Conservation (phyloP, 2,113 vertebrate species). For the Hippoglossus stenolepis region DNA sequence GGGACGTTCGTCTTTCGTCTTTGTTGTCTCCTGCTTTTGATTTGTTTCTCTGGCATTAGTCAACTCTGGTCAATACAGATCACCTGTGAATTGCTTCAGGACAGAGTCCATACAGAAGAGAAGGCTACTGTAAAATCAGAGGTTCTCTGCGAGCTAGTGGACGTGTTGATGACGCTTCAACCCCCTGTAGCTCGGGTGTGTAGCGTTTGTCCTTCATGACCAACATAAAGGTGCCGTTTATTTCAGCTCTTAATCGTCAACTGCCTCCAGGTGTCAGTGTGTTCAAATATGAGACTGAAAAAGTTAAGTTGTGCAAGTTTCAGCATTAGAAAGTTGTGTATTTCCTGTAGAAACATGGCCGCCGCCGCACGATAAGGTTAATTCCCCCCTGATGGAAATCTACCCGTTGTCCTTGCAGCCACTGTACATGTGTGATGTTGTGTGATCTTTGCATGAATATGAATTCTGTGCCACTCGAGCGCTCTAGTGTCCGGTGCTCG, state of each 20-base stretch:
- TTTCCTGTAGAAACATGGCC: neutral
- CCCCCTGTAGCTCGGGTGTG: neutral
- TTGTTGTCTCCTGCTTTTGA: constrained; percentile 50
- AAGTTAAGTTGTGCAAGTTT: no score
- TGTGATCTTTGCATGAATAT: constrained; percentile 66
- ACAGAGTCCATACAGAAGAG: constrained; percentile 32
- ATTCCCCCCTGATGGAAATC: constrained; percentile 1
- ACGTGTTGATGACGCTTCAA: no score
- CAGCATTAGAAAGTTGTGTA: neutral
- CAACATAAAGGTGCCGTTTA: no score
- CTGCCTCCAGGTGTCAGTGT: no score
- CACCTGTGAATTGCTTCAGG: constrained; percentile 44
- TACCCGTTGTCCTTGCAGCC: neutral
- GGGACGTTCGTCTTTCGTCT: constrained; percentile 51
- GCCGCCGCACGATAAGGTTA: neutral
- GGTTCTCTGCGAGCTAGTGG: no score
- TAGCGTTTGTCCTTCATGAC: no score
- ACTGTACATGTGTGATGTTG: neutral
- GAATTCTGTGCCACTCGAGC: constrained; percentile 59
- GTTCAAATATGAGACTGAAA: no score
- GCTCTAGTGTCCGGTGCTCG: constrained; percentile 51
- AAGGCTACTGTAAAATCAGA: neutral
- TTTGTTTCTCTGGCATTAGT: constrained; percentile 42
- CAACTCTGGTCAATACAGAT: constrained; percentile 41
- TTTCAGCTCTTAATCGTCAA: no score